Evolutionary conservation across 2,113 vertebrate genomes (phyloP).

Genomic region (Centrocercus urophasianus): DNA sequence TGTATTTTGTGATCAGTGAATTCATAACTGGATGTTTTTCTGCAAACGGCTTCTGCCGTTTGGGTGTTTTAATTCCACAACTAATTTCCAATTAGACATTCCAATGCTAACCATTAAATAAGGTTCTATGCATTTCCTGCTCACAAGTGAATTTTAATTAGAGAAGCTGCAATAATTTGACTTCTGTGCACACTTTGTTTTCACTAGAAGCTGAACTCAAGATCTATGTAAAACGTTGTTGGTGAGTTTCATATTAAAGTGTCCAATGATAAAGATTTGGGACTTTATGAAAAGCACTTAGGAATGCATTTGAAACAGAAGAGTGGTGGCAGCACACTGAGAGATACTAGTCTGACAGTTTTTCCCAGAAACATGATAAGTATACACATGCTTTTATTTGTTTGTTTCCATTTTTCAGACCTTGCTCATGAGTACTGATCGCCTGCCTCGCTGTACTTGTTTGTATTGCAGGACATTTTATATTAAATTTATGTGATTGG

Average conservation of each 20-base stretch:
- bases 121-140: neutral
- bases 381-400: neutral
- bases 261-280: slow-evolving; percentile 13
- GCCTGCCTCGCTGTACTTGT: neutral
- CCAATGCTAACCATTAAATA: neutral
- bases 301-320: neutral
- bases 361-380: neutral
- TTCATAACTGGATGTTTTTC: neutral
- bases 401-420: neutral
- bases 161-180: neutral
- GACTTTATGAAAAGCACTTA: slow-evolving; percentile 19
- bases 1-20: neutral
- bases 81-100: neutral
- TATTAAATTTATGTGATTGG: neutral
- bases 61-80: neutral
- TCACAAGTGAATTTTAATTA: slow-evolving; percentile 29
- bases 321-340: neutral
- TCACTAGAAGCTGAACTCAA: neutral
- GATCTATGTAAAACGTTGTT: neutral
- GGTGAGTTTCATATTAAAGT: neutral
- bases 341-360: neutral
- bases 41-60: neutral
- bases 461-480: neutral
- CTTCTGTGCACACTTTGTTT: neutral
- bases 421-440: neutral